Percentiles rank a stretch among this genome's conserved stretches.
phyloP scores from a whole-genome alignment of 2,797 vertebrate genomes.

The Anisognathus igniventris region DNA sequence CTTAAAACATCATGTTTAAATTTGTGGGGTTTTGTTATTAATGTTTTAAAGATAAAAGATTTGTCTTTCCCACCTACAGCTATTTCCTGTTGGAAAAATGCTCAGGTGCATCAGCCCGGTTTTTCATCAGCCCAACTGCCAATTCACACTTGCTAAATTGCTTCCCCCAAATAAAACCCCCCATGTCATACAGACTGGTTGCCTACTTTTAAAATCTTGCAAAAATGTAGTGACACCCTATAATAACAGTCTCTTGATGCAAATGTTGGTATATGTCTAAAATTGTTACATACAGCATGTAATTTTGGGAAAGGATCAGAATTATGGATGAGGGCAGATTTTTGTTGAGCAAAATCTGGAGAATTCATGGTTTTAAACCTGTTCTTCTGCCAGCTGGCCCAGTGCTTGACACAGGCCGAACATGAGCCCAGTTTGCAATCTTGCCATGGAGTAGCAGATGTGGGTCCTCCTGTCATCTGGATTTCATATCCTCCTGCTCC shows the following conservation, averaged over 20 bases:
- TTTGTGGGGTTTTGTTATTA: background rate
- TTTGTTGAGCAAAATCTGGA: background rate
- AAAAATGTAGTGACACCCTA: background rate
- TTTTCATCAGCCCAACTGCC: background rate
- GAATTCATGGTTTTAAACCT: background rate
- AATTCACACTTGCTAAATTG: background rate
- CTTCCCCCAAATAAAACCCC: background rate
- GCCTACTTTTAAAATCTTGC: background rate
- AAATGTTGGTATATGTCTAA: background rate
- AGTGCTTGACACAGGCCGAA: background rate
- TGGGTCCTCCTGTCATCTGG: background rate
- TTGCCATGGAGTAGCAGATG: background rate
- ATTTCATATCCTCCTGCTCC: background rate
- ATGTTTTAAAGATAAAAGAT: background rate
- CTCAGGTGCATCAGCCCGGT: background rate
- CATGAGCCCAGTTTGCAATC: background rate
- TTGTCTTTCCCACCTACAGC: background rate
- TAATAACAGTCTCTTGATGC: background rate
- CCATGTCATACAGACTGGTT: background rate
- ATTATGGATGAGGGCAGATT: background rate
- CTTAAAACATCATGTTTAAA: background rate
- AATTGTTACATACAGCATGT: background rate
- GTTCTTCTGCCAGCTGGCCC: background rate
- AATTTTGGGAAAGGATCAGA: background rate
- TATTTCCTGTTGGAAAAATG: background rate